Evolutionary conservation across 2,888 invertebrate genomes (phyloP).

Genomic region (Atrina japonica): DNA sequence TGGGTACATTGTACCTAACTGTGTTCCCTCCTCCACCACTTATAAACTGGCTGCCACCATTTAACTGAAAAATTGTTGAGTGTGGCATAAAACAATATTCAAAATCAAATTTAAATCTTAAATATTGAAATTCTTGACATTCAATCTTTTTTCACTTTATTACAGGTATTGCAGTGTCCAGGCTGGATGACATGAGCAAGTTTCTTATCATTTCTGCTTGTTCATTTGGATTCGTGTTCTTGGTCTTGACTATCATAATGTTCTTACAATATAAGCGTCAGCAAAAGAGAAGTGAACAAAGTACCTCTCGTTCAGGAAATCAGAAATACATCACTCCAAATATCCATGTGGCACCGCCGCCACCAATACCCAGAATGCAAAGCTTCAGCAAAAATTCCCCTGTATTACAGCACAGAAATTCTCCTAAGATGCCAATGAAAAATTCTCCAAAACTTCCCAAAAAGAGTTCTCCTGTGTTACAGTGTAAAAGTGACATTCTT

Average conservation of each 20-base stretch:
- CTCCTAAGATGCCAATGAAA: conserved; percentile 3
- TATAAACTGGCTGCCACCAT: too few species aligned
- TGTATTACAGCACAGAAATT: background rate
- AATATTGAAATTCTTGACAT: too few species aligned
- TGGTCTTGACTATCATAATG: conserved; percentile 71
- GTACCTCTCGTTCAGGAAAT: conserved; percentile 49
- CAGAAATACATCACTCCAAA: conserved; percentile 66
- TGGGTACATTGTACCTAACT: too few species aligned
- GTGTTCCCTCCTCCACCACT: too few species aligned
- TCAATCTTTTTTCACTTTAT: too few species aligned
- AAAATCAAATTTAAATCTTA: too few species aligned
- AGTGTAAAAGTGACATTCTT: conserved; percentile 12
- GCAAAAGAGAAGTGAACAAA: conserved; percentile 58
- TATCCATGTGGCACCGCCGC: conserved; percentile 65
- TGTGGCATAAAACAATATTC: too few species aligned
- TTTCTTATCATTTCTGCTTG: conserved; percentile 73
- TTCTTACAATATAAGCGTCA: conserved; percentile 71
- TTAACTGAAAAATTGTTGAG: too few species aligned
- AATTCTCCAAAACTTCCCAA: background rate
- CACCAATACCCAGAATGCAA: conserved; percentile 42
- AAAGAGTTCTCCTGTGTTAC: conserved; percentile 3
- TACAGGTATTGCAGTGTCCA: conserved; percentile 66
- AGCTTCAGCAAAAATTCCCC: background rate
- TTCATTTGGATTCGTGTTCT: conserved; percentile 72
- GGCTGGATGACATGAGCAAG: conserved; percentile 73